Conservation (phyloP, 1,140 invertebrate species). For the Carposina sasakii region DNA sequence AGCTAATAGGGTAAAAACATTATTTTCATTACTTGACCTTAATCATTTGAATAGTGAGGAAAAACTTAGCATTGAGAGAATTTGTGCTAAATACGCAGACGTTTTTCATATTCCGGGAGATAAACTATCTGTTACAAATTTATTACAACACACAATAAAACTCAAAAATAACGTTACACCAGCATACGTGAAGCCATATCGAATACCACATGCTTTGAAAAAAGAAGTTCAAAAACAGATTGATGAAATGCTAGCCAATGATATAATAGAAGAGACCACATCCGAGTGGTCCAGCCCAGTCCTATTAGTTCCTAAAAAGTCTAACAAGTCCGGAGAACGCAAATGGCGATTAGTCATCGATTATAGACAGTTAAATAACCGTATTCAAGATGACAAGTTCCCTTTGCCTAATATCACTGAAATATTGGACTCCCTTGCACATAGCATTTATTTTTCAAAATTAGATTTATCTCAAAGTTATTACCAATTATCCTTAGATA, state of each 20-base stretch:
- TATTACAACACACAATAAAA: background rate
- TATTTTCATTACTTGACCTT: background rate
- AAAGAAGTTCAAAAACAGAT: constrained; percentile 16
- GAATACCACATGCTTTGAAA: constrained; percentile 8
- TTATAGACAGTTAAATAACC: constrained; percentile 6
- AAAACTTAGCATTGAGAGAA: background rate
- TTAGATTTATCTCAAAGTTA: constrained; percentile 5
- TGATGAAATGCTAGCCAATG: constrained; percentile 19
- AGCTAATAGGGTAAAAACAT: background rate
- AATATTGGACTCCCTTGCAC: constrained; percentile 4
- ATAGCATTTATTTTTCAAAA: constrained; percentile 1
- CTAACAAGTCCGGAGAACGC: background rate
- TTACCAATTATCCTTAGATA: no score
- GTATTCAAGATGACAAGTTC: constrained; percentile 8
- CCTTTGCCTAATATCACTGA: constrained; percentile 9
- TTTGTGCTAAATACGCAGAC: constrained; percentile 1
- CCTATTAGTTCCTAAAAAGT: constrained; percentile 9
- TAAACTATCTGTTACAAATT: background rate
- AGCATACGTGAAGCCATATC: background rate
- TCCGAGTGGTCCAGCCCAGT: constrained; percentile 12
- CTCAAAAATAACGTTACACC: background rate
- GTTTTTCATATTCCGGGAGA: constrained; percentile 3
- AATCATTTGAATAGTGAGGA: background rate
- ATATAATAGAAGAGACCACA: constrained; percentile 27
- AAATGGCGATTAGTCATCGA: constrained; percentile 9